Conservation (phyloP, 1,140 invertebrate species). For the Tribolium castaneum region DNA sequence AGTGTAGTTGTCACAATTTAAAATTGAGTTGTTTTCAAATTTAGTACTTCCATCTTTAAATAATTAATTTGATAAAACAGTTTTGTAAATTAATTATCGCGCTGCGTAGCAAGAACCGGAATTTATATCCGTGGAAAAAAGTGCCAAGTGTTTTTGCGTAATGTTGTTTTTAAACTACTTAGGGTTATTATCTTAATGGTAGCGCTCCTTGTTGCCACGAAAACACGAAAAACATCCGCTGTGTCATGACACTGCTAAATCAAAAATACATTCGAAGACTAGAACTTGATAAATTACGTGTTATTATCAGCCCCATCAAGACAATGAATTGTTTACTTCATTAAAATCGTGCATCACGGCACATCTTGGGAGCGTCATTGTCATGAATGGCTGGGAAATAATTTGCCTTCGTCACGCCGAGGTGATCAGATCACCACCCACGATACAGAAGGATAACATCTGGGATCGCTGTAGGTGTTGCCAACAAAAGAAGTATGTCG, state of each 20-base stretch:
- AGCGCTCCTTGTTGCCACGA: background rate
- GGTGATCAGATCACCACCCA: slow-evolving; percentile 29
- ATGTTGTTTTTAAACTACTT: background rate
- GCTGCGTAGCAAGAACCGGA: background rate
- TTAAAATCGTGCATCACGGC: slow-evolving; percentile 1
- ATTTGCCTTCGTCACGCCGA: slow-evolving; percentile 5
- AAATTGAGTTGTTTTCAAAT: no score
- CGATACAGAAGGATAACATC: slow-evolving; percentile 42
- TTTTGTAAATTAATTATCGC: no score
- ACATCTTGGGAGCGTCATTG: background rate
- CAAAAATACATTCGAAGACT: background rate
- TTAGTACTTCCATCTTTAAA: no score
- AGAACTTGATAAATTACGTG: slow-evolving; percentile 9
- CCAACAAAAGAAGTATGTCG: slow-evolving; percentile 46
- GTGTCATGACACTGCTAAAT: background rate
- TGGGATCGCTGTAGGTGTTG: slow-evolving; percentile 41
- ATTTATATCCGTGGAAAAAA: background rate
- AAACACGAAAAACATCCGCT: background rate
- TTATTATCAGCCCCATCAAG: background rate
- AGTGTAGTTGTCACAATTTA: no score
- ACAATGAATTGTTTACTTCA: slow-evolving; percentile 20
- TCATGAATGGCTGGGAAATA: background rate
- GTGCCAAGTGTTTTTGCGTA: background rate
- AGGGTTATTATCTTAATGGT: background rate
- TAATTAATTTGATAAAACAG: no score